These are phyloP conservation scores for Parotia lawesii DNA, from an alignment of 2,113 vertebrate genomes.

Conservation along the genomic window DNA sequence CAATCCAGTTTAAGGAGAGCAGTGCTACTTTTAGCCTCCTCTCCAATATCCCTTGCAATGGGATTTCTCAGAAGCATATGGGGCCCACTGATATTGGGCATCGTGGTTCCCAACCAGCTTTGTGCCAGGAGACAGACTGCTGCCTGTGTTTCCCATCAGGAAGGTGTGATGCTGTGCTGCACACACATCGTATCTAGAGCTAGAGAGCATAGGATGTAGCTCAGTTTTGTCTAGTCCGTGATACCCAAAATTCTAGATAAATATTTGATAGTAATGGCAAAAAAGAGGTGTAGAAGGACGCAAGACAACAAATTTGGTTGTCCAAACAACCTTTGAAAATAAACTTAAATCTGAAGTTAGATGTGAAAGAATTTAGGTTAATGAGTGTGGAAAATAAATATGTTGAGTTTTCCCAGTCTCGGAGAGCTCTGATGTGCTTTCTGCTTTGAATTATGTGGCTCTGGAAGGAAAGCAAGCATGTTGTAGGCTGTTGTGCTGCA, in stretches of 20 bases:
- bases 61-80: background rate
- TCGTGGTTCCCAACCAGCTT: rapidly evolving
- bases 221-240: background rate
- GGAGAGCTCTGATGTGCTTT: background rate
- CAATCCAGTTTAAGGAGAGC: background rate
- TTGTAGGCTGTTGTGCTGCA: background rate
- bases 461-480: background rate
- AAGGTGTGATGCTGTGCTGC: background rate
- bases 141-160: background rate
- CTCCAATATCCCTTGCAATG: background rate
- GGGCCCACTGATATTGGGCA: background rate
- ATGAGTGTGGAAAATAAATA: background rate
- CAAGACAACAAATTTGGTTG: background rate
- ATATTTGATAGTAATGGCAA: background rate
- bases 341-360: background rate
- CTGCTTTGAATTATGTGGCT: slow-evolving; percentile 8
- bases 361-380: background rate
- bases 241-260: background rate
- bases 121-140: background rate
- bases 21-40: background rate
- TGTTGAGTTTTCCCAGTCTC: background rate
- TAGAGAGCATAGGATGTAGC: background rate
- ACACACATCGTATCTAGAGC: rapidly evolving
- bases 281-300: background rate
- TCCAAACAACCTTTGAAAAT: background rate